phyloP scores from a whole-genome alignment of 1,140 invertebrate genomes.

The Drosophila elegans region DNA sequence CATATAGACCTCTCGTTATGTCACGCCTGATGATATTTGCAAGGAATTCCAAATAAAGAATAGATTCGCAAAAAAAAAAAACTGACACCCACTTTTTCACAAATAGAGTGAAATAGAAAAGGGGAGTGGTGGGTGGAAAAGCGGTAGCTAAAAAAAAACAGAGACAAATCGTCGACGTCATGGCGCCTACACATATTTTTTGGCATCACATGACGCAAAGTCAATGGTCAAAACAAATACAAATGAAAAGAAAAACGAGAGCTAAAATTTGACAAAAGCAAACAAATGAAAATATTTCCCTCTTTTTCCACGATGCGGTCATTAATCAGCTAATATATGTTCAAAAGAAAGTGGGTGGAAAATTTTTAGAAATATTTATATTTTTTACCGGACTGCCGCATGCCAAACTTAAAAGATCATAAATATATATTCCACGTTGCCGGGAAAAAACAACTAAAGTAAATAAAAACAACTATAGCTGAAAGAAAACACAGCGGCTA shows the following conservation, averaged over 20 bases:
- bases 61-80: slow-evolving; percentile 18
- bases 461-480: slow-evolving; percentile 16
- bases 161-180: slow-evolving; percentile 64
- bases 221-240: slow-evolving; percentile 27
- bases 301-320: slow-evolving; percentile 37
- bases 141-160: slow-evolving; percentile 6
- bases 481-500: background rate
- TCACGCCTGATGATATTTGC: slow-evolving; percentile 41
- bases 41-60: slow-evolving; percentile 23
- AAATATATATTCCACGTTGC: slow-evolving; percentile 15
- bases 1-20: slow-evolving; percentile 39
- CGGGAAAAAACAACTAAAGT: slow-evolving; percentile 11
- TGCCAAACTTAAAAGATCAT: slow-evolving; percentile 34
- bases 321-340: slow-evolving; percentile 55
- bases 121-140: slow-evolving; percentile 3
- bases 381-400: slow-evolving; percentile 45
- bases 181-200: slow-evolving; percentile 58
- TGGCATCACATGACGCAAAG: slow-evolving; percentile 72
- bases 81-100: slow-evolving; percentile 29
- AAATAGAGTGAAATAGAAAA: slow-evolving; percentile 12
- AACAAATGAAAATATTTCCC: slow-evolving; percentile 45
- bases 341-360: slow-evolving; percentile 51
- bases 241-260: slow-evolving; percentile 1
- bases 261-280: slow-evolving; percentile 23
- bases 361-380: slow-evolving; percentile 42